phyloP scores from a whole-genome alignment of 2,797 vertebrate species.

The Hybognathus amarus region DNA sequence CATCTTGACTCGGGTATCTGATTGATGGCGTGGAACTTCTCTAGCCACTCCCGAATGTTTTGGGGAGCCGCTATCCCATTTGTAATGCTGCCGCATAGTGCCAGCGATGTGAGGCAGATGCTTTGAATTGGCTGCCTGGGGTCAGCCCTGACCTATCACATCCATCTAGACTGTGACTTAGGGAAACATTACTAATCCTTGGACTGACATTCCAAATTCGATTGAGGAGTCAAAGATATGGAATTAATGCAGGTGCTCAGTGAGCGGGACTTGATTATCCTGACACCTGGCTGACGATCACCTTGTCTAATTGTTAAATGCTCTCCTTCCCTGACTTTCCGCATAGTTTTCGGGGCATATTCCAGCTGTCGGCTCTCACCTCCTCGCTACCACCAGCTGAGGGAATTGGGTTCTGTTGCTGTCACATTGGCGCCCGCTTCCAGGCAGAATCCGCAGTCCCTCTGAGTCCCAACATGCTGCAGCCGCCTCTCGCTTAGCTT shows the following conservation, averaged over 20 bases:
- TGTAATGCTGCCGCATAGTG: constrained; percentile 35
- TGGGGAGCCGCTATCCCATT: constrained; percentile 16
- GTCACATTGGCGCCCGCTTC: constrained; percentile 40
- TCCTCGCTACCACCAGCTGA: constrained; percentile 28
- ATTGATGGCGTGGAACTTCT: constrained; percentile 35
- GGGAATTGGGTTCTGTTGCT: constrained; percentile 44
- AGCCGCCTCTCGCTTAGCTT: constrained; percentile 29
- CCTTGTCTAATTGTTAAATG: constrained; percentile 50
- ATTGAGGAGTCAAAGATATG: constrained; percentile 31
- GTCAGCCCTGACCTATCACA: constrained; percentile 51
- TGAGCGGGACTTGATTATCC: constrained; percentile 39
- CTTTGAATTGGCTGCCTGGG: constrained; percentile 39
- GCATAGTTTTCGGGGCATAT: constrained; percentile 32
- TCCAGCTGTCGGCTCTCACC: constrained; percentile 47
- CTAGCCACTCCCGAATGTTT: constrained; percentile 34
- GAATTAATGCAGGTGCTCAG: constrained; percentile 29
- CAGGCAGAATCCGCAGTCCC: constrained; percentile 40
- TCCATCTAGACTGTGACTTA: constrained; percentile 45
- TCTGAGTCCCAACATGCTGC: constrained; percentile 43
- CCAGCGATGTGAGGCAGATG: constrained; percentile 13
- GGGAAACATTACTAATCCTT: constrained; percentile 48
- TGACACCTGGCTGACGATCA: constrained; percentile 30
- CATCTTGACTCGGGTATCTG: constrained; percentile 14
- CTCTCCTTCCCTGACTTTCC: constrained; percentile 37
- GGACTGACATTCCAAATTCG: constrained; percentile 41